A percentile compares a stretch with the other conserved stretches of the same genome.
These are phyloP conservation scores for Vidua macroura DNA, from an alignment of 2,113 vertebrate species.

Conservation along the genomic window DNA sequence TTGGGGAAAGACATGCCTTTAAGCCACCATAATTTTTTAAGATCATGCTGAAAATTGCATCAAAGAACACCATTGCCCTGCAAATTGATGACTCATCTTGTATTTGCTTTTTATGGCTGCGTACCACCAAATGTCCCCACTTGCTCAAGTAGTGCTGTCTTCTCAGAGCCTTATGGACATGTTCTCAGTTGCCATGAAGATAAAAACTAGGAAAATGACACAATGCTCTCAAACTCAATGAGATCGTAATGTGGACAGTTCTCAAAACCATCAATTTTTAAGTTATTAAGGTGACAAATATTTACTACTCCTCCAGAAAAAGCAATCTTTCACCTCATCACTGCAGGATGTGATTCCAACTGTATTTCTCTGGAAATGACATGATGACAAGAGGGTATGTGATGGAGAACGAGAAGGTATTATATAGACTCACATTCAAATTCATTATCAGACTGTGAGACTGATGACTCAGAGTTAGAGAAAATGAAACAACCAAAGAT, in stretches of 20 bases:
- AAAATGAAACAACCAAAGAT: conserved; percentile 25
- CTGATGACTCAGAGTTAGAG: conserved; percentile 39
- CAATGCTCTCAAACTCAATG: background rate
- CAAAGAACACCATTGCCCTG: background rate
- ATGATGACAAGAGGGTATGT: background rate
- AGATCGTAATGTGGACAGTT: background rate
- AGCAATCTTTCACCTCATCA: conserved; percentile 10
- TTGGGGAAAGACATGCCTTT: background rate
- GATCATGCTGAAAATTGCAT: background rate
- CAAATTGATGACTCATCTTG: background rate
- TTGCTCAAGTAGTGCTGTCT: fast-evolving
- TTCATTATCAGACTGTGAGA: conserved; percentile 48
- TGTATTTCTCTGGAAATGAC: conserved; percentile 39
- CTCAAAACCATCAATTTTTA: background rate
- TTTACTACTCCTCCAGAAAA: background rate
- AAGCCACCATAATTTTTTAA: background rate
- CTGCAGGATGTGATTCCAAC: background rate
- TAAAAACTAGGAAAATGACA: background rate
- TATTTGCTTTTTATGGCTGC: background rate
- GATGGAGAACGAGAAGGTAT: conserved; percentile 30
- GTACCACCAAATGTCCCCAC: background rate
- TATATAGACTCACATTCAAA: conserved; percentile 22
- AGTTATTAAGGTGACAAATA: conserved; percentile 31
- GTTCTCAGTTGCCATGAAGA: background rate
- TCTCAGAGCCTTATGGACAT: background rate